Evolutionary conservation across 2,888 invertebrate genomes (phyloP), one percentile per base, ranked within the genome.

Genomic region (Netelia fuscicornis): DNA sequence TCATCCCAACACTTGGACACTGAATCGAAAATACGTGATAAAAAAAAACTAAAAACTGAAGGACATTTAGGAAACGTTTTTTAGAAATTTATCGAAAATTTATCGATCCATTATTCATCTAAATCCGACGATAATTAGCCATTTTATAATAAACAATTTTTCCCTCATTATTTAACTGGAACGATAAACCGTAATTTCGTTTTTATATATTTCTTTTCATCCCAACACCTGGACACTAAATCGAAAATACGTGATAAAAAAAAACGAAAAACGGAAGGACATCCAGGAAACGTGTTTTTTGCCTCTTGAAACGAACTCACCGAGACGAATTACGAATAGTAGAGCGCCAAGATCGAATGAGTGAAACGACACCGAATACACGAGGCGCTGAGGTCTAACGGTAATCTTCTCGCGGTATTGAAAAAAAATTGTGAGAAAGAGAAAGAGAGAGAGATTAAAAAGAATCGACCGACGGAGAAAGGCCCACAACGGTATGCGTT

Each of bases 401-500:
- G 84, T 74, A 65, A 65, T 52, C 75, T 79, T 48, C 30, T 30
- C 30, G 30, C 30, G 6, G 17, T 30, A 30, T 60, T 71, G 44
- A 54, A 30, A 74, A 65, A 67, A 72, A 68, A 9, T 48, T 65
- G 62, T n/a, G 17, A 80, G 44, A 44, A 65, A 74, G 62, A 83
- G 64, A 13, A 37, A 74, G 64, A 83, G 78, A 79, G 74, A 58
- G 30, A 20, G 23, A 84, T 17, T 17, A 17, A 17, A 65, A 44
- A 74, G 52, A 74, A 71, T 58, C 54, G 76, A 56, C 67, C 67
- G 37, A 37, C 67, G 82, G 85, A 85, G 82, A 85, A 85, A 85
- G 80, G 82, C 72, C n/a, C 13, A 52, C 67, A 85, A 85, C 85
- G 85, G 85, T 85, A 85, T 82, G 64, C 64, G 76, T 72, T 74